Evolutionary conservation across 1,140 invertebrate species (phyloP).

Genomic region (Oncopeltus fasciatus): DNA sequence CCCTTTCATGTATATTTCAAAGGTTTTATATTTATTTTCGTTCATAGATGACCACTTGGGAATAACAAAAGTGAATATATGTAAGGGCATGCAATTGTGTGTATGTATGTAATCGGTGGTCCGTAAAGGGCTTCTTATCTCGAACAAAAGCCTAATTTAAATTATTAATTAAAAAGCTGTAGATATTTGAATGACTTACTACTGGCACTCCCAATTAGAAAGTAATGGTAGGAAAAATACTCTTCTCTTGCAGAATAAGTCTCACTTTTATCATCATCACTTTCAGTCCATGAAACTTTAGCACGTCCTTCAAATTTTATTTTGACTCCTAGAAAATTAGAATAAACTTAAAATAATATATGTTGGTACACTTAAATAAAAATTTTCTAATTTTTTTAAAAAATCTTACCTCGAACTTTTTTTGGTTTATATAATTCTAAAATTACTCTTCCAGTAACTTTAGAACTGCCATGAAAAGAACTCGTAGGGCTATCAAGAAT

Average conservation of each 20-base stretch:
- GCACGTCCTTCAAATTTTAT: slow-evolving; percentile 55
- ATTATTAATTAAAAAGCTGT: too few species aligned
- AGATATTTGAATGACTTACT: too few species aligned
- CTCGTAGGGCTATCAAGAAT: slow-evolving; percentile 46
- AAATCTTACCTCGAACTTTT: slow-evolving; percentile 35
- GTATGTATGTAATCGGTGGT: too few species aligned
- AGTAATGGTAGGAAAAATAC: slow-evolving; percentile 51
- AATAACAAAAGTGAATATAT: too few species aligned
- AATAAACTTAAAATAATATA: neutral
- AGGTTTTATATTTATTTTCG: too few species aligned
- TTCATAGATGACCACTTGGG: too few species aligned
- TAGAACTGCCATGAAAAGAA: slow-evolving; percentile 51
- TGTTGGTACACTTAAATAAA: too few species aligned
- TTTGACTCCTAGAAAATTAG: slow-evolving; percentile 40
- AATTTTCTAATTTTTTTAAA: too few species aligned
- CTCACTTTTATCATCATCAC: slow-evolving; percentile 36
- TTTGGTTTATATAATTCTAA: slow-evolving; percentile 45
- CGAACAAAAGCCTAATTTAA: too few species aligned
- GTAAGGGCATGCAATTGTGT: too few species aligned
- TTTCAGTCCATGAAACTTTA: slow-evolving; percentile 51
- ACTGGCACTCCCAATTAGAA: slow-evolving; percentile 30
- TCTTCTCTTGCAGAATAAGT: slow-evolving; percentile 47
- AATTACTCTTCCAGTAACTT: slow-evolving; percentile 45
- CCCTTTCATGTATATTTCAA: too few species aligned
- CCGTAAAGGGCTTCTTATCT: too few species aligned